Base-by-base conservation (phyloP, 1,140 invertebrate species). In the Drosophila kurseongensis region DNA sequence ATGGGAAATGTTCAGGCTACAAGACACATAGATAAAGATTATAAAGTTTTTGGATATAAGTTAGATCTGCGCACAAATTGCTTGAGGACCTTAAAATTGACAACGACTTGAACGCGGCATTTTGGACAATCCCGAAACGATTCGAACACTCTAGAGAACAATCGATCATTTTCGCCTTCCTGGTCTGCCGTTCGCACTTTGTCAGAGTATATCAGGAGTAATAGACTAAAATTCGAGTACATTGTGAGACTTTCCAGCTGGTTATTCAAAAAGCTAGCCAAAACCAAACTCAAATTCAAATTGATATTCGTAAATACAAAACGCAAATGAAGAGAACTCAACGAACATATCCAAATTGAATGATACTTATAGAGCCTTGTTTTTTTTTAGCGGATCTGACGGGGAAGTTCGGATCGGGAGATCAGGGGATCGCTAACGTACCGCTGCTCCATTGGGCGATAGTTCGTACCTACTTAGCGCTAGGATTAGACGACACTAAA, bases 161-260 rank as follows among this genome's bases (percentile, higher is more conserved):
- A 3, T 38, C 35, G 50, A 35, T 66, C 57, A 63, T 38, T 41
- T 27, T 56, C 38, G 29, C 6, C 16, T 41, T 36, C 67, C 56
- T 40, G 10, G 35, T 14, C 44, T 36, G 65, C 68, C 68, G 52
- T 55, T 41, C 13, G 68, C 84, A 90, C 90, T 83, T 75, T 91
- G 90, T 91, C 90, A 91, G 78, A 90, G 90, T 91, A 91, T 91
- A 91, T 91, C 90, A 91, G 78, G 90, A 91, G 90, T 77, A 91
- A 91, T 91, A 91, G 90, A 91, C 90, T 91, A 91, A 91, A 91
- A 90, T 91, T 91, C 90, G 90, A 91, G 90, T 91, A 91, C 82
- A 84, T 81, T 90, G 78, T 69, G 50, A 68, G 65, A 88, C 80
- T 72, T 84, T 54, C 42, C 81, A 73, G 57, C 60, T 75, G 61